These are phyloP conservation scores for Napeogenes inachia DNA, from an alignment of 2,888 invertebrate species.

Conservation along the genomic window DNA sequence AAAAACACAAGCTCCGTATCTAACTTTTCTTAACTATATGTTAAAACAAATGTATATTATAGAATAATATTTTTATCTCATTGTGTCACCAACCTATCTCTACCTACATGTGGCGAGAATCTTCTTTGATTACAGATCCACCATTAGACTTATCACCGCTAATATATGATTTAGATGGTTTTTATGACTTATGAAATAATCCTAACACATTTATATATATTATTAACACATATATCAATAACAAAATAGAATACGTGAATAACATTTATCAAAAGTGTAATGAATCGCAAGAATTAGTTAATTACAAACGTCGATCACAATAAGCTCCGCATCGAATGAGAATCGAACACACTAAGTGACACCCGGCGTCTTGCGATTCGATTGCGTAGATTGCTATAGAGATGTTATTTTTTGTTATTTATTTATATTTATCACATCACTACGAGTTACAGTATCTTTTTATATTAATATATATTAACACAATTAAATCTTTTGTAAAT, in stretches of 20 bases:
- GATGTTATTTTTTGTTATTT: too few relatives aligned
- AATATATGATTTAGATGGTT: constrained; percentile 73
- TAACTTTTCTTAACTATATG: background rate
- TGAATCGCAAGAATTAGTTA: constrained; percentile 12
- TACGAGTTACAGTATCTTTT: too few relatives aligned
- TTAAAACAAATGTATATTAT: background rate
- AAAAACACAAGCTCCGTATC: too few relatives aligned
- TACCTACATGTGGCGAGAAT: constrained; percentile 59
- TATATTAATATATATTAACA: background rate
- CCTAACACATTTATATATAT: constrained; percentile 36
- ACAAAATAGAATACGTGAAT: background rate
- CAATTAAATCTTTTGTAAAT: constrained; percentile 8
- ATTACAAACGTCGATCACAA: constrained; percentile 21
- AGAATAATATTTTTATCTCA: constrained; percentile 14
- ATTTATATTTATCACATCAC: background rate
- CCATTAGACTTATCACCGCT: constrained; percentile 73
- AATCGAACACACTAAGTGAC: constrained; percentile 40
- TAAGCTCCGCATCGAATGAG: constrained; percentile 35
- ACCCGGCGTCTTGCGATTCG: constrained; percentile 33
- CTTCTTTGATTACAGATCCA: constrained; percentile 71
- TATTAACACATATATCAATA: constrained; percentile 15
- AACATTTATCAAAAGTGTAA: constrained; percentile 7
- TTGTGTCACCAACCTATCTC: constrained; percentile 31
- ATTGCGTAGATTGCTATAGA: constrained; percentile 18
- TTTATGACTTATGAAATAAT: constrained; percentile 36